Conservation (phyloP, 2,888 invertebrate genomes). For the Eristalis pertinax region DNA sequence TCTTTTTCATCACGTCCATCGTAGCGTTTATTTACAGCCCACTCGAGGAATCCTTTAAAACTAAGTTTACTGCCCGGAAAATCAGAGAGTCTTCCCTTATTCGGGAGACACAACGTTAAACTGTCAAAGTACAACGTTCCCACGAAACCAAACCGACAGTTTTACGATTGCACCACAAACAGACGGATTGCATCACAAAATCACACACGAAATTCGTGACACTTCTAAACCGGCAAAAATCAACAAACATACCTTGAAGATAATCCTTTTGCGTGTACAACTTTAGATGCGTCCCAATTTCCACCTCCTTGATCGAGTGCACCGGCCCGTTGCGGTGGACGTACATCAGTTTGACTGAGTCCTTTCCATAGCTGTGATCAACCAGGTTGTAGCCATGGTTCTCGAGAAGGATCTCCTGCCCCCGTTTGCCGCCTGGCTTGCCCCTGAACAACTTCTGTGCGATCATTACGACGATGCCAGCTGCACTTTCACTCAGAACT, state of each 20-base stretch:
- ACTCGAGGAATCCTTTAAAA: too few relatives aligned
- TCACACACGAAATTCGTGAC: background rate
- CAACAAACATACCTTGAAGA: slow-evolving; percentile 81
- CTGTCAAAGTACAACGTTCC: too few relatives aligned
- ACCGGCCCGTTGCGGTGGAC: slow-evolving; percentile 86
- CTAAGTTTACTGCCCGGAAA: too few relatives aligned
- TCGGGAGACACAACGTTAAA: too few relatives aligned
- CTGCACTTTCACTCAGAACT: slow-evolving; percentile 22
- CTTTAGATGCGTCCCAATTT: slow-evolving; percentile 88
- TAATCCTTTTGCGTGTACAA: slow-evolving; percentile 88
- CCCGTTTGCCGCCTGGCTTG: background rate
- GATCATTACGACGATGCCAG: slow-evolving; percentile 30
- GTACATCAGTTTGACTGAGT: slow-evolving; percentile 88
- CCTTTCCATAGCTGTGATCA: slow-evolving; percentile 85
- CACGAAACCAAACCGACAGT: too few relatives aligned
- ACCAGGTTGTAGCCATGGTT: slow-evolving; percentile 76
- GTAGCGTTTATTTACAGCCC: too few relatives aligned
- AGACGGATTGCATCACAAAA: background rate
- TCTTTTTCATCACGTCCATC: too few relatives aligned
- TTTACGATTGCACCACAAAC: too few relatives aligned
- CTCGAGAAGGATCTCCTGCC: background rate
- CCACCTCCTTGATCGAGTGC: slow-evolving; percentile 88
- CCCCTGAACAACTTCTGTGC: slow-evolving; percentile 49
- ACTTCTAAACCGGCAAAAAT: background rate
- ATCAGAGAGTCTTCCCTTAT: too few relatives aligned